Conservation (phyloP, 1,140 invertebrate species). For the Hypsibius dujardini region DNA sequence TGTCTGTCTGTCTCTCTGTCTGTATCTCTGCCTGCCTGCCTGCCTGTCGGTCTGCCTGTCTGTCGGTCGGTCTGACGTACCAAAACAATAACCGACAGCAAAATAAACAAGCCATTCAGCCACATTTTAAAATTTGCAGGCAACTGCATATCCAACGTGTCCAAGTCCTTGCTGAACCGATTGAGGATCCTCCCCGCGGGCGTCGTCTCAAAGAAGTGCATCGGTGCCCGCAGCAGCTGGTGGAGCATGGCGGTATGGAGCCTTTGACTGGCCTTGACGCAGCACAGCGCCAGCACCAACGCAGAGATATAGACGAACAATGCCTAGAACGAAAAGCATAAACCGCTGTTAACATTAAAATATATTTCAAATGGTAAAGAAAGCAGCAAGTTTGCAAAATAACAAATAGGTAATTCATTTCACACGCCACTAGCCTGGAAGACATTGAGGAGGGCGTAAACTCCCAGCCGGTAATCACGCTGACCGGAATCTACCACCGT, state of each 20-base stretch:
- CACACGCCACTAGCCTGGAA: background rate
- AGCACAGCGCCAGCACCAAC: constrained; percentile 22
- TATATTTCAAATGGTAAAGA: background rate
- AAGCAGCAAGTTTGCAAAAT: background rate
- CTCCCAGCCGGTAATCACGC: constrained; percentile 7
- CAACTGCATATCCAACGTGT: constrained; percentile 25
- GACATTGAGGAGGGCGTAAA: constrained; percentile 5
- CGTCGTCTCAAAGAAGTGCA: constrained; percentile 29
- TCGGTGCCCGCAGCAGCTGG: constrained; percentile 38
- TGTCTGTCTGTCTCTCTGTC: no score
- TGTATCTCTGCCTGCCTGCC: no score
- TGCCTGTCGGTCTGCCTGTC: no score
- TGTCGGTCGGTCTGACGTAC: background rate
- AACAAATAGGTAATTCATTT: background rate
- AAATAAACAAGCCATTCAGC: background rate
- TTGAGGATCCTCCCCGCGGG: constrained; percentile 31
- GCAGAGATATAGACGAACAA: constrained; percentile 1
- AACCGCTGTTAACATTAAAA: background rate
- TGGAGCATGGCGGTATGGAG: constrained; percentile 43
- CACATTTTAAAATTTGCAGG: constrained; percentile 11
- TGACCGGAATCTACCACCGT: background rate
- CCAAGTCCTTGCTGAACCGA: constrained; percentile 40
- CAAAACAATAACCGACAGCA: constrained; percentile 7
- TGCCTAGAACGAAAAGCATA: background rate
- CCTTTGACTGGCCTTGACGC: constrained; percentile 43